Evolutionary conservation across 2,113 vertebrate species (phyloP), one percentile per base, ranked within the genome.

Genomic region (Anolis carolinensis): DNA sequence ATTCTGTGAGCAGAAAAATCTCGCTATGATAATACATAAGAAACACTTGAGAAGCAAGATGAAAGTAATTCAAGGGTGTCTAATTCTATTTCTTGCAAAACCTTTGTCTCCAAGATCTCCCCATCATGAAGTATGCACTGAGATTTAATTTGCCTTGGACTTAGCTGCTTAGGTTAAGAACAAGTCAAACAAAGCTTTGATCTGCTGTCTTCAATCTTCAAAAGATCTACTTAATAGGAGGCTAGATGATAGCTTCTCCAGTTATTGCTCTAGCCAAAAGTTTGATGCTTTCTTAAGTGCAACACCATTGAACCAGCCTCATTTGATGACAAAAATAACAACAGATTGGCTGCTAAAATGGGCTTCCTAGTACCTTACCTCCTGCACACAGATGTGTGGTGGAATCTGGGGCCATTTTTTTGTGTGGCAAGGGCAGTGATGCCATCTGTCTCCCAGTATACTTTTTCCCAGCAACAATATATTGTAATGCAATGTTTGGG

Each of bases 181-280:
- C 83, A 11, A 83, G 6, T 16, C 59, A 79, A 77, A 77, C 32
- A 16, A 18, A 39, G 73, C 86, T 89, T 90, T 88, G 82, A 91
- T 74, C 68, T 71, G 6, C 20, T 59, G 55, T 16, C 55, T 59
- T 16, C 76, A 73, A 20, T 14, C 23, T 44, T 76, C 63, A 79
- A 85, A 36, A 86, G 20, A 78, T 25, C 16, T 0, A 48, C 11
- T 74, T 82, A 39, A 34, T 52, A 65, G 44, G 6, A n/a, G 16
- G 36, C 9, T 9, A 1, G 71, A 30, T 79, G 87, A 36, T 88
- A 79, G 39, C 65, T 9, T n/a, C 21, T 10, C 48, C 85, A 39
- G 68, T 72, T 34, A 36, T 86, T 34, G 27, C 6, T 73, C 52
- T 39, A 20, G 25, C 44, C 70, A 81, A 34, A 20, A 82, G 27